phyloP scores from a whole-genome alignment of 1,140 invertebrate genomes.

The Chelonus insularis region DNA sequence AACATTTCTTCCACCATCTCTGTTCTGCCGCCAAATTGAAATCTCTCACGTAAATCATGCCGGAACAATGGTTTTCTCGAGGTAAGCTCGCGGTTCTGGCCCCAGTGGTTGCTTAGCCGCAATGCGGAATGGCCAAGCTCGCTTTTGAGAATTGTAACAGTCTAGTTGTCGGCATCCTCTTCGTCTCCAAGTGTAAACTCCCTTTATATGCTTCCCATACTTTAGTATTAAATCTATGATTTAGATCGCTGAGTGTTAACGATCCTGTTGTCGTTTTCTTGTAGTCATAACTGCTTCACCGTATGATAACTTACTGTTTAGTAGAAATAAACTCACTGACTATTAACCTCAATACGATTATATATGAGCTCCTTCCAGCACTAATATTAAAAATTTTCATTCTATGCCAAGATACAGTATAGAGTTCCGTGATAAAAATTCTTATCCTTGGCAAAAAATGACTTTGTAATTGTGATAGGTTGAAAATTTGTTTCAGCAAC shows the following conservation, averaged over 20 bases:
- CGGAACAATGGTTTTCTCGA: slow-evolving; percentile 38
- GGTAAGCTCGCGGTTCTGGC: slow-evolving; percentile 34
- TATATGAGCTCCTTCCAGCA: too few relatives aligned
- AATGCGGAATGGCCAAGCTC: slow-evolving; percentile 33
- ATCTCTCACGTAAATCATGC: slow-evolving; percentile 44
- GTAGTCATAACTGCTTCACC: not conserved
- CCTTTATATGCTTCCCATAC: slow-evolving; percentile 7
- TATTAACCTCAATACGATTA: too few relatives aligned
- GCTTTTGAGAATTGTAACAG: slow-evolving; percentile 18
- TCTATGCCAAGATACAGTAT: too few relatives aligned
- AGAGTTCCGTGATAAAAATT: too few relatives aligned
- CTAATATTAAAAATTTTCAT: too few relatives aligned
- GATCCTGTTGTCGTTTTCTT: slow-evolving; percentile 8
- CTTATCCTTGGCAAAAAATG: too few relatives aligned
- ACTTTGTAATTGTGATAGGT: too few relatives aligned
- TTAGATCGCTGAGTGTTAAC: slow-evolving; percentile 23
- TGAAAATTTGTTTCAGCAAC: too few relatives aligned
- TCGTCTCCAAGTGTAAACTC: not conserved
- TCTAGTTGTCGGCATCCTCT: slow-evolving; percentile 5
- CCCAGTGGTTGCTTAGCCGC: slow-evolving; percentile 38
- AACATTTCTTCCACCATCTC: slow-evolving; percentile 32
- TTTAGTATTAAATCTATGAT: slow-evolving; percentile 33
- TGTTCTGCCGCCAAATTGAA: slow-evolving; percentile 37
- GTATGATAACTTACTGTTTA: too few relatives aligned
- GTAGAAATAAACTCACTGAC: too few relatives aligned